phyloP scores from a whole-genome alignment of 2,797 vertebrate species.

The Pelodytes ibericus region DNA sequence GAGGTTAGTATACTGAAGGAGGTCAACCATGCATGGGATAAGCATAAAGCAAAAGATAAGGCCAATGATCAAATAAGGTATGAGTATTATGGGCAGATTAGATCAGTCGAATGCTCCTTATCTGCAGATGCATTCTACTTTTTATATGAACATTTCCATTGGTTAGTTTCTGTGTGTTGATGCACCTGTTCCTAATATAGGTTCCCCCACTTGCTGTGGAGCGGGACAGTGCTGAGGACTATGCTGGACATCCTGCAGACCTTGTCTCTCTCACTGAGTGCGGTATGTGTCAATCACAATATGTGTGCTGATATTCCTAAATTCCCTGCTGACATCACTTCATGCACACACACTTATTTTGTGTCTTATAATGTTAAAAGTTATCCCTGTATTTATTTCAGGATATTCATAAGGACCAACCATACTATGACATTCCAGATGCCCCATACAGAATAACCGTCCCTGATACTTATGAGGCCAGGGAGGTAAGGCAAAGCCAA shows the following conservation, averaged over 20 bases:
- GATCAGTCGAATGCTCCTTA: too few species aligned
- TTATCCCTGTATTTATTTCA: conserved; percentile 59
- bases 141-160: too few species aligned
- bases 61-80: too few species aligned
- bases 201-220: conserved; percentile 97
- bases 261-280: conserved; percentile 89
- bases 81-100: too few species aligned
- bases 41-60: too few species aligned
- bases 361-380: not conserved
- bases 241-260: conserved; percentile 98
- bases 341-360: not conserved
- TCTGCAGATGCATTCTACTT: too few species aligned
- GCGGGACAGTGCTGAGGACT: conserved; percentile 93
- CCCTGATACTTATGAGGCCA: conserved; percentile 92
- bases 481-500: conserved; percentile 79
- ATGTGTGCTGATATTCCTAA: not conserved
- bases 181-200: too few species aligned
- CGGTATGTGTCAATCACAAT: conserved; percentile 74
- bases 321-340: not conserved
- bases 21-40: too few species aligned
- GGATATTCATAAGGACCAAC: conserved; percentile 99
- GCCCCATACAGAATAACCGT: conserved; percentile 95
- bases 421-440: conserved; percentile 95
- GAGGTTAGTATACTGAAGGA: too few species aligned
- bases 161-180: too few species aligned